Conservation (phyloP, 2,113 vertebrate genomes). For the Antechinus stuartii region DNA sequence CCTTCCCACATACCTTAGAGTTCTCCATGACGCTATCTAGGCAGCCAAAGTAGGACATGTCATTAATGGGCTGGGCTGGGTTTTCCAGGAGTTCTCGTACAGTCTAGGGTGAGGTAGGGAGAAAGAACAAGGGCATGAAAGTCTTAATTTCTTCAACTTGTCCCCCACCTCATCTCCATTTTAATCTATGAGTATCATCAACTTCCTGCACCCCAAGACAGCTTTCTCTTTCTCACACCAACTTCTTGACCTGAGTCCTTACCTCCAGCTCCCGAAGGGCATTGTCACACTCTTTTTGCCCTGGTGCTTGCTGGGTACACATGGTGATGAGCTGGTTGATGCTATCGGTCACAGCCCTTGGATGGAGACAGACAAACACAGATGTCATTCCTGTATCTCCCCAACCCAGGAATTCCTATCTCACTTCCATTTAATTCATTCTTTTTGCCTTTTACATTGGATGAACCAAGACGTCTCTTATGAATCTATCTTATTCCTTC, state of each 20-base stretch:
- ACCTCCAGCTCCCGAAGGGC: conserved; percentile 96
- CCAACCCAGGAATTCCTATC: not conserved
- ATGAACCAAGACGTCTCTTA: not conserved
- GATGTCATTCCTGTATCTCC: not conserved
- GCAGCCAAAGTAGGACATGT: conserved; percentile 97
- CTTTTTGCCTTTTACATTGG: not conserved
- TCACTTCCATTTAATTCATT: not conserved
- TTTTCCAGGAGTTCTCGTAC: conserved; percentile 96
- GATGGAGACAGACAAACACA: not conserved
- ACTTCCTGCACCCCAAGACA: not conserved
- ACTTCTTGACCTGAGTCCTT: not conserved
- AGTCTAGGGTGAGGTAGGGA: conserved; percentile 83
- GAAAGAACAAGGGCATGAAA: not conserved
- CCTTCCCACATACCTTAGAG: conserved; percentile 90
- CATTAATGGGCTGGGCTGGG: conserved; percentile 94
- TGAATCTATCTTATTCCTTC: not conserved
- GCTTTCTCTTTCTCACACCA: not conserved
- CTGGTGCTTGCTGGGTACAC: conserved; percentile 97
- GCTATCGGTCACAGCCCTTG: conserved; percentile 95
- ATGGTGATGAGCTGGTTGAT: conserved; percentile 99
- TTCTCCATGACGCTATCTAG: conserved; percentile 99
- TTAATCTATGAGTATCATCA: not conserved
- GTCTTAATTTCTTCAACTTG: not conserved
- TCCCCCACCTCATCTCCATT: not conserved
- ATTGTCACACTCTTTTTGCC: conserved; percentile 98